A percentile compares a stretch with the other conserved stretches of the same genome.
phyloP scores from a whole-genome alignment of 2,113 vertebrate genomes.

The Osmerus eperlanus region DNA sequence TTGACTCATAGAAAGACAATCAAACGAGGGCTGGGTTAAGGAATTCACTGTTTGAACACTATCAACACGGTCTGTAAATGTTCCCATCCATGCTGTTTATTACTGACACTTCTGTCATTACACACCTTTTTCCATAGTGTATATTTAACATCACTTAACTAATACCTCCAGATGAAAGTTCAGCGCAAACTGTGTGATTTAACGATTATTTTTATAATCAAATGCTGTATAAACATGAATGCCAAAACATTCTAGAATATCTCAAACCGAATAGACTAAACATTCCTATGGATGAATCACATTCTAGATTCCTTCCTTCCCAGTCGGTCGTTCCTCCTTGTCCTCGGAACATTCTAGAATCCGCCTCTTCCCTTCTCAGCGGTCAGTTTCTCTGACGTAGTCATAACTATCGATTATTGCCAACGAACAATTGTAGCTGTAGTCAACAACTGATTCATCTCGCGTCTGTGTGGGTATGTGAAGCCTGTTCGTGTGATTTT shows the following conservation, averaged over 20 bases:
- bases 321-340: background rate
- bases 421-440: no score
- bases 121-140: background rate
- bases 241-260: background rate
- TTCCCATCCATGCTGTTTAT: background rate
- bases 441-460: no score
- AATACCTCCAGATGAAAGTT: background rate
- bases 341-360: background rate
- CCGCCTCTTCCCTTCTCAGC: background rate
- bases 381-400: no score
- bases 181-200: background rate
- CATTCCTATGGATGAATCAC: background rate
- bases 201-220: background rate
- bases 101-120: background rate
- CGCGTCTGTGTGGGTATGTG: no score
- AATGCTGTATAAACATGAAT: constrained; percentile 1
- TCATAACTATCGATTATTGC: no score
- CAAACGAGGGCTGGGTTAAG: background rate
- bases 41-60: background rate
- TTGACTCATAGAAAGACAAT: constrained; percentile 2
- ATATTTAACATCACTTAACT: background rate
- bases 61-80: no score
- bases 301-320: background rate
- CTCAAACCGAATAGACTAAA: background rate
- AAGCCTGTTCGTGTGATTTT: no score